phyloP scores from a whole-genome alignment of 1,140 invertebrate genomes.

The Drosophila fuyamai region DNA sequence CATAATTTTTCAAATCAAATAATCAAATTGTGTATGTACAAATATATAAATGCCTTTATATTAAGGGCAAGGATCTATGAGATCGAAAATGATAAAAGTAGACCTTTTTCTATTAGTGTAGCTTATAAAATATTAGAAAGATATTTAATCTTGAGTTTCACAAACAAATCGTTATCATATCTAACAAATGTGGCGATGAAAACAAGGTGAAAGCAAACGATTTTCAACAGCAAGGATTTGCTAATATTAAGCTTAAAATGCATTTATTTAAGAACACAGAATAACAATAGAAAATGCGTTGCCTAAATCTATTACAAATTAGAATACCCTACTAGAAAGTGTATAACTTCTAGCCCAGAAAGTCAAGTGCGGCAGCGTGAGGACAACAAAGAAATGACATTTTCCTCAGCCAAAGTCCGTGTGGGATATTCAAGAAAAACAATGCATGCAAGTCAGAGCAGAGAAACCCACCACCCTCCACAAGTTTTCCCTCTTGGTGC shows the following conservation, averaged over 20 bases:
- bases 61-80: too few relatives aligned
- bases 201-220: too few relatives aligned
- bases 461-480: slow-evolving; percentile 1
- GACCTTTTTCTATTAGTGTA: too few relatives aligned
- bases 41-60: too few relatives aligned
- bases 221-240: too few relatives aligned
- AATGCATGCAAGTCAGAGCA: slow-evolving; percentile 71
- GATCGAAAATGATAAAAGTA: too few relatives aligned
- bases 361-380: slow-evolving; percentile 67
- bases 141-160: too few relatives aligned
- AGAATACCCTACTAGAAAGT: slow-evolving; percentile 11
- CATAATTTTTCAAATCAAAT: too few relatives aligned
- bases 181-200: too few relatives aligned
- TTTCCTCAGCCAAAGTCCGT: slow-evolving; percentile 19
- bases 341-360: slow-evolving; percentile 27
- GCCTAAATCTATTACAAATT: background rate
- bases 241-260: background rate
- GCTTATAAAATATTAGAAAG: too few relatives aligned
- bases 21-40: too few relatives aligned
- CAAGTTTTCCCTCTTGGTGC: background rate
- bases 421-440: slow-evolving; percentile 60
- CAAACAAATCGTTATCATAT: too few relatives aligned
- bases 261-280: background rate
- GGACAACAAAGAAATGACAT: slow-evolving; percentile 58
- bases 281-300: background rate